Evolutionary conservation across 2,113 vertebrate genomes (phyloP).

Genomic region (Scolopax mira): DNA sequence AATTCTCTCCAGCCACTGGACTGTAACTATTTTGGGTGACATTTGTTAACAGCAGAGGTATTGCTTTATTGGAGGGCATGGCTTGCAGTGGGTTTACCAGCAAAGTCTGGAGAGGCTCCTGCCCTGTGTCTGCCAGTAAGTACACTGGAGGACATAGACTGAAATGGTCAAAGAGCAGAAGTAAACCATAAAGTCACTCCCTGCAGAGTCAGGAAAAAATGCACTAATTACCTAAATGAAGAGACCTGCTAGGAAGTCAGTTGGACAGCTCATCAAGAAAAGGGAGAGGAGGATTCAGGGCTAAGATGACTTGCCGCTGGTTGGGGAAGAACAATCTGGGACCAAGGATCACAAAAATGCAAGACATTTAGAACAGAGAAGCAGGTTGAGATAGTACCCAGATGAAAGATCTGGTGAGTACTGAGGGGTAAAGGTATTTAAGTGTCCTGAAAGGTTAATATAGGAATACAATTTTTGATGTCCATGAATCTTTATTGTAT

Average conservation of each 20-base stretch:
- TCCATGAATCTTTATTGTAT: background rate
- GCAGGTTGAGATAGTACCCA: rapidly evolving
- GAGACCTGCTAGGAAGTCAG: background rate
- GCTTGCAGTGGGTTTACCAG: background rate
- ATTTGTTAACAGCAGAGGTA: background rate
- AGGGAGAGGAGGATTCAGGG: rapidly evolving
- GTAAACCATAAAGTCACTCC: background rate
- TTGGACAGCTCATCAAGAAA: background rate
- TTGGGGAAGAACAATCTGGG: background rate
- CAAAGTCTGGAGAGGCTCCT: background rate
- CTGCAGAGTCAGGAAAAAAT: background rate
- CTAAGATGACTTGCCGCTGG: background rate
- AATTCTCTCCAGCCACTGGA: background rate
- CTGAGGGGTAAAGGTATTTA: background rate
- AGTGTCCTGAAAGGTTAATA: background rate
- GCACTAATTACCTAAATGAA: background rate
- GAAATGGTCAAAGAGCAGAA: background rate
- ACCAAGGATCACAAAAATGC: background rate
- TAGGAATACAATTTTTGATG: rapidly evolving
- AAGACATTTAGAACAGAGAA: background rate
- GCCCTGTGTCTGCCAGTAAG: background rate
- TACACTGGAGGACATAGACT: background rate
- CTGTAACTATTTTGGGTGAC: background rate
- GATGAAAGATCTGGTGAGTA: background rate
- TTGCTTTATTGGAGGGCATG: background rate